Percentiles rank a stretch among this genome's conserved stretches.
Conservation (phyloP, 2,113 vertebrate species). For the Poicephalus gulielmi region DNA sequence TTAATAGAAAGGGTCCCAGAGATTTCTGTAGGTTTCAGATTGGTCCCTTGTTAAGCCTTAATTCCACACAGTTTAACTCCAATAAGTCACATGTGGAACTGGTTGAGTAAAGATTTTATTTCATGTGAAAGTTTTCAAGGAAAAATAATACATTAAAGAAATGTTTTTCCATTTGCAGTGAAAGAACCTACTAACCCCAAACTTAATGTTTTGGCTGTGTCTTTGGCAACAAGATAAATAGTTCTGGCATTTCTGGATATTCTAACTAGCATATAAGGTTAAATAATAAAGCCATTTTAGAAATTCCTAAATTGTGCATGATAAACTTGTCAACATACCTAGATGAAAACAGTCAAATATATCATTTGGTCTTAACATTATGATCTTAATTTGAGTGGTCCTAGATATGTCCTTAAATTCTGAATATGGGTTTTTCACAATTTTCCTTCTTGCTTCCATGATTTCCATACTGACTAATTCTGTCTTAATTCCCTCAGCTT, state of each 20-base stretch:
- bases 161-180: not conserved
- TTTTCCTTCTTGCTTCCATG: not conserved
- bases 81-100: slow-evolving; percentile 20
- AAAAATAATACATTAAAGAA: not conserved
- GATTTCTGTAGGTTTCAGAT: slow-evolving; percentile 24
- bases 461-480: not conserved
- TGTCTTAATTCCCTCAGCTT: not conserved
- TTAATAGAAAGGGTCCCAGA: slow-evolving; percentile 15
- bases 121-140: not conserved
- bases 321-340: not conserved
- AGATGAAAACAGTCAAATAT: not conserved
- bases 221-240: slow-evolving; percentile 8
- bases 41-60: slow-evolving; percentile 31
- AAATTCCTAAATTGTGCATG: not conserved
- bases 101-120: not conserved
- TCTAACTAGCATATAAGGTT: not conserved
- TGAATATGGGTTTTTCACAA: not conserved
- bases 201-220: not conserved
- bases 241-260: not conserved
- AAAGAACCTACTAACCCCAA: not conserved
- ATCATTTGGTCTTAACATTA: not conserved
- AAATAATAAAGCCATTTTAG: not conserved
- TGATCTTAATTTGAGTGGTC: not conserved
- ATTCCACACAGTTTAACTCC: not conserved
- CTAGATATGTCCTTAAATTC: not conserved